A percentile compares a stretch with the other conserved stretches of the same genome.
These are phyloP conservation scores for Pedicia rivosa DNA, from an alignment of 2,888 invertebrate species.

Conservation along the genomic window DNA sequence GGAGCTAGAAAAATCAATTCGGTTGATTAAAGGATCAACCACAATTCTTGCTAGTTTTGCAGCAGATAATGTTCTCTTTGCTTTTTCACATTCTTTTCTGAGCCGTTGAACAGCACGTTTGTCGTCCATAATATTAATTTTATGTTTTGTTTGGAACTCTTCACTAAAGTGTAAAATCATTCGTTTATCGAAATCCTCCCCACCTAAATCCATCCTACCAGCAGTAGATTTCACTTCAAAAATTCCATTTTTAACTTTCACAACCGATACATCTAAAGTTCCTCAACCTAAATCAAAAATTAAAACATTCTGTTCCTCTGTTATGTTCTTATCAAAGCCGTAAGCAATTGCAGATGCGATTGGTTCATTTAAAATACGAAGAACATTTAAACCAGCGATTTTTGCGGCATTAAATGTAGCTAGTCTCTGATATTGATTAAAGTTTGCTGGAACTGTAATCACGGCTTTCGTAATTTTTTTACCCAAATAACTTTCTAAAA, in stretches of 20 bases:
- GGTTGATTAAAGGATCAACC: slow-evolving; percentile 61
- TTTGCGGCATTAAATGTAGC: slow-evolving; percentile 90
- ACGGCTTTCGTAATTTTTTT: slow-evolving; percentile 78
- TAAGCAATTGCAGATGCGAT: slow-evolving; percentile 90
- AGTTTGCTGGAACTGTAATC: slow-evolving; percentile 83
- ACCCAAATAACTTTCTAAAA: too few species aligned
- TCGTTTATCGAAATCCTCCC: slow-evolving; percentile 85
- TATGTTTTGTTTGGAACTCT: slow-evolving; percentile 71
- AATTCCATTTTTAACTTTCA: slow-evolving; percentile 89
- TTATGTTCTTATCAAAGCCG: slow-evolving; percentile 75
- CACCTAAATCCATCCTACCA: slow-evolving; percentile 89
- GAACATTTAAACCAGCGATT: slow-evolving; percentile 79
- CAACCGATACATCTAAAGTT: slow-evolving; percentile 91
- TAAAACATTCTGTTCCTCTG: slow-evolving; percentile 67
- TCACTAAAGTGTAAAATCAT: slow-evolving; percentile 80
- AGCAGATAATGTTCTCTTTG: slow-evolving; percentile 59
- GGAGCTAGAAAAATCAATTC: slow-evolving; percentile 54
- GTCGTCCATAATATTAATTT: slow-evolving; percentile 49
- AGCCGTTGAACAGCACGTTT: slow-evolving; percentile 50
- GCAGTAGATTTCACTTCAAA: slow-evolving; percentile 95
- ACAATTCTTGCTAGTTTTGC: slow-evolving; percentile 60
- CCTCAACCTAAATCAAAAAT: slow-evolving; percentile 86
- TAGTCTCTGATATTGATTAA: slow-evolving; percentile 81
- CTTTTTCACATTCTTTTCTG: slow-evolving; percentile 60
- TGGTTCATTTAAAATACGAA: slow-evolving; percentile 88